phyloP scores from a whole-genome alignment of 2,888 invertebrate genomes.

The Chesias legatella region DNA sequence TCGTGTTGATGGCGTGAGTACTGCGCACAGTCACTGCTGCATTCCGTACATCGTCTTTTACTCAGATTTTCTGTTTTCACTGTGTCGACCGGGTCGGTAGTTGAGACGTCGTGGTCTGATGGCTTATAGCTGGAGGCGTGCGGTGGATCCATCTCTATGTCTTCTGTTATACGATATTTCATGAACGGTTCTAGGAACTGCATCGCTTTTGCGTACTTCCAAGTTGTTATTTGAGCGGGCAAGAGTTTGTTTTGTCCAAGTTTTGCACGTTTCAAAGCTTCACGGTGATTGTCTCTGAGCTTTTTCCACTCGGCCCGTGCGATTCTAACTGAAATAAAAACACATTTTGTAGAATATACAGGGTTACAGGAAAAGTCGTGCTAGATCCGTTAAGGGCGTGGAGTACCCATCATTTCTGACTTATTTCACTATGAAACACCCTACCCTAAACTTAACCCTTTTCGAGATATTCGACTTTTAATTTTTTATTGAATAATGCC shows the following conservation, averaged over 20 bases:
- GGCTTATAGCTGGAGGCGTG: constrained; percentile 18
- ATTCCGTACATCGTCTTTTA: constrained; percentile 45
- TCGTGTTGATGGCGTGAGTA: constrained; percentile 22
- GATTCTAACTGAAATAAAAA: constrained; percentile 60
- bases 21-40: constrained; percentile 21
- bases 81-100: constrained; percentile 39
- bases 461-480: too few relatives aligned
- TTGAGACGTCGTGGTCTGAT: constrained; percentile 53
- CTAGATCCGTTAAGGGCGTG: too few relatives aligned
- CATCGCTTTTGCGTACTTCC: constrained; percentile 74
- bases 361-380: too few relatives aligned
- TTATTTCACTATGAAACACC: too few relatives aligned
- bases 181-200: constrained; percentile 71
- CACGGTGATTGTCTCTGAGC: constrained; percentile 66
- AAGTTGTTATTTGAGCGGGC: constrained; percentile 70
- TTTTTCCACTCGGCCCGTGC: constrained; percentile 72
- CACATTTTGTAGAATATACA: too few relatives aligned
- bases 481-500: too few relatives aligned
- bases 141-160: constrained; percentile 60
- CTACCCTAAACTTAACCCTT: too few relatives aligned
- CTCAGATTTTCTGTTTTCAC: constrained; percentile 27
- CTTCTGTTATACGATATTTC: constrained; percentile 71
- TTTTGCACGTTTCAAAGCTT: constrained; percentile 68
- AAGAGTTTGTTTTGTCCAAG: constrained; percentile 67
- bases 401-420: too few relatives aligned